Base-by-base conservation (phyloP, 2,888 invertebrate genomes). In the Dynastes maya region DNA sequence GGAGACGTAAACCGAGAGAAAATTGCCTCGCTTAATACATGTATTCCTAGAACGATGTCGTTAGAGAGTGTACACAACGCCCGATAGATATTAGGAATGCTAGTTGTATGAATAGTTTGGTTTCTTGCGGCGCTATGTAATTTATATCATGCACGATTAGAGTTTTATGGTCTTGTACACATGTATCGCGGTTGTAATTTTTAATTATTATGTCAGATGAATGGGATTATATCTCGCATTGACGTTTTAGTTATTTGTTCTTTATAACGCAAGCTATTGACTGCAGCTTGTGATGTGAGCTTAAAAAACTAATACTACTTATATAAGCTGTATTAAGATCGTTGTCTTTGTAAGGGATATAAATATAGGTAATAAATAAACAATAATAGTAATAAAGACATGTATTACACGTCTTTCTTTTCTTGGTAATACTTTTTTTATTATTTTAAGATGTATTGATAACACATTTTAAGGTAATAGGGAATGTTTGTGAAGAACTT, bases 121-220 rank as follows among this genome's bases (percentile, higher is more conserved):
- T 61, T 74, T 74, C 72, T 74, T 74, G 45, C 61, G 72, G 40
- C 55, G 72, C 37, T 49, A 27, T 45, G 72, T 74, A 61, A 74
- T 72, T 72, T 61, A 74, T 74, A 74, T 61, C 72, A 61, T 74
- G 61, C 49, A 45, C 61, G 72, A 74, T 74, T 74, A 63, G 27
- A 61, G 61, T 74, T 74, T 74, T 74, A 74, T 74, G 58, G 61
- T 45, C 68, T 22, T 49, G 63, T 74, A 74, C 45, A 49, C 63
- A 74, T 61, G 72, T 45, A 61, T 61, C n/a, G 61, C 45, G 72
- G 72, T 61, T 74, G 61, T 74, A 74, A 74, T 74, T 74, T 74
- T 74, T 74, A 74, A 74, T 74, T 74, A 74, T 74, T 74, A 74
- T 74, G 72, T 74, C 72, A 74, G 40, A 61, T 61, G 72, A 74